Evolutionary conservation across 2,113 vertebrate genomes (phyloP), one percentile per base, ranked within the genome.

Genomic region (Sorex fumeus): DNA sequence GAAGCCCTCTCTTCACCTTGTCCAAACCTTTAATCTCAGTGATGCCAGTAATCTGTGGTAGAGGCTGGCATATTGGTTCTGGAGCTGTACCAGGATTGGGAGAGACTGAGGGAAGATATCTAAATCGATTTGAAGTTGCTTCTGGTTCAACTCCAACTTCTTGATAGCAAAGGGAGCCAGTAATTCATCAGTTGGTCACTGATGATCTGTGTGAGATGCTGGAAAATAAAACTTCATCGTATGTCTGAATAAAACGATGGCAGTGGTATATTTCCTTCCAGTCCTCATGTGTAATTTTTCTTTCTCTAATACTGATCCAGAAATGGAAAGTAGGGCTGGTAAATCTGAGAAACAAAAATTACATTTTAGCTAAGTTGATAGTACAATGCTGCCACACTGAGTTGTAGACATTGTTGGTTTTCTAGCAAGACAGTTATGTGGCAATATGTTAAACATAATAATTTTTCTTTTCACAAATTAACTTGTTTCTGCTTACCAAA

Each of bases 391-490:
- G 64, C 9, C 8, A 64, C 40, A 79, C 28, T 88, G 82, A 72
- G 9, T 92, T 67, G 36, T 47, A 88, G 62, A 67, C 30, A 18
- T 40, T 4, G 10, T n/a, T 93, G 30, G 40, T 75, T 95, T 85
- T 72, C 78, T 82, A 71, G 16, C 43, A 88, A 93, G 53, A 34
- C 91, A 47, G 50, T 71, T 34, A 57, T 28, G n/a, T 15, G 47
- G 6, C 87, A 80, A 40, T 85, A 40, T 77, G 36, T 84, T 71
- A 84, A 95, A 74, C 43, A 84, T 43, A 30, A 57, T 66, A 74
- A 10, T 25, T 89, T 27, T 12, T 6, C 47, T 62, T 96, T 95
- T 75, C 0, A 13, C 32, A 57, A 25, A 72, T 40, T 84, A 40
- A 21, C 75, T 77, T 91, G 57, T 50, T 53, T 86, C 70, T 89